Evolutionary conservation across 2,888 invertebrate species (phyloP).

Genomic region (Ophonus ardosiacus): DNA sequence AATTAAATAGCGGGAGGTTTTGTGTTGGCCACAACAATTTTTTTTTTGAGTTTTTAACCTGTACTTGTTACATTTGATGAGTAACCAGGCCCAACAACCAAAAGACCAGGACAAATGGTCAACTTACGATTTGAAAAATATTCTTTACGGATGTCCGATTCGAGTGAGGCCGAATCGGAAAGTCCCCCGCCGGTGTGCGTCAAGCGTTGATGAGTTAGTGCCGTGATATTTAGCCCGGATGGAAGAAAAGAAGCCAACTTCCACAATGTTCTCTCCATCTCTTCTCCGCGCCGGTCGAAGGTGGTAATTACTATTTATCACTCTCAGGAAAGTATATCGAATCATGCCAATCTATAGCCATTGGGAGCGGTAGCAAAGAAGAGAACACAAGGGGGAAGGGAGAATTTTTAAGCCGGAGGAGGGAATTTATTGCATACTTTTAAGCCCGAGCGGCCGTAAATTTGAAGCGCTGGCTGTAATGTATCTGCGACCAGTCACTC

Average conservation of each 20-base stretch:
- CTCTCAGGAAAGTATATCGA: slow-evolving; percentile 66
- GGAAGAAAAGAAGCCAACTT: slow-evolving; percentile 50
- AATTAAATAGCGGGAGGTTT: too few species aligned
- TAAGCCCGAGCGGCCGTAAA: slow-evolving; percentile 76
- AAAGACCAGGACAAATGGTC: too few species aligned
- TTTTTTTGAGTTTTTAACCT: too few species aligned
- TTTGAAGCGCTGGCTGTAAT: slow-evolving; percentile 72
- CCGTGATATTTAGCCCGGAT: slow-evolving; percentile 61
- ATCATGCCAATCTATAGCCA: slow-evolving; percentile 69
- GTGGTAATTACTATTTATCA: slow-evolving; percentile 70
- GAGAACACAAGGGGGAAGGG: slow-evolving; percentile 61
- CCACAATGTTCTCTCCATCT: not conserved
- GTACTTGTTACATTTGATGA: too few species aligned
- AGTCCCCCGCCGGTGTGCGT: not conserved
- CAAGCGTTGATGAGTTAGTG: slow-evolving; percentile 60
- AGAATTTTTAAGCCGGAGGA: slow-evolving; percentile 74
- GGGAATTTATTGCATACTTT: slow-evolving; percentile 77
- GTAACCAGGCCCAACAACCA: too few species aligned
- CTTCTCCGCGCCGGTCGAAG: slow-evolving; percentile 44
- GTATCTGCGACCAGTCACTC: slow-evolving; percentile 73
- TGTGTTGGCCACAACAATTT: too few species aligned
- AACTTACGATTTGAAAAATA: too few species aligned
- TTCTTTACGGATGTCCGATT: not conserved
- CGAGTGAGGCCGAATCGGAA: not conserved
- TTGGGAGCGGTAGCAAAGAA: not conserved